Conservation (phyloP, 2,888 invertebrate species). For the Deladenus siricidicola region DNA sequence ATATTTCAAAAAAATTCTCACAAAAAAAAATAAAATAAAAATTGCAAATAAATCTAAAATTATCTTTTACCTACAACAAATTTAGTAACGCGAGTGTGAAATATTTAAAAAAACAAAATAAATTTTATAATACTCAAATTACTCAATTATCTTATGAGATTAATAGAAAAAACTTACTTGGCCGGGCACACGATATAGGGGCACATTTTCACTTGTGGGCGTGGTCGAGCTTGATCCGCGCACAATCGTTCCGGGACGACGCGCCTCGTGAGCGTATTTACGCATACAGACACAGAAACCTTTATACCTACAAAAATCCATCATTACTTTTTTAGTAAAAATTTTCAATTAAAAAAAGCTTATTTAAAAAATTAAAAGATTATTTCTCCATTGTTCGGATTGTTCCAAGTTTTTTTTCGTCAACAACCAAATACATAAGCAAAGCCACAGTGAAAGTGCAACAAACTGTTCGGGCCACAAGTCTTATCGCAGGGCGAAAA, state of each 20-base stretch:
- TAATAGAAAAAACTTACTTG: conserved; percentile 39
- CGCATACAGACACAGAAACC: conserved; percentile 45
- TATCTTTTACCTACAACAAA: too few relatives aligned
- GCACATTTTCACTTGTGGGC: conserved; percentile 35
- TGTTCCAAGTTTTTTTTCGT: too few relatives aligned
- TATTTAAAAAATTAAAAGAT: neutral
- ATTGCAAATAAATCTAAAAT: too few relatives aligned
- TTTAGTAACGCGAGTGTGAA: too few relatives aligned
- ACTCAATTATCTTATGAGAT: too few relatives aligned
- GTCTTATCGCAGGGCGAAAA: conserved; percentile 78
- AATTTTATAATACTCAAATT: too few relatives aligned
- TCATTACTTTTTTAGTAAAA: neutral
- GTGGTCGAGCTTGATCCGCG: conserved; percentile 41
- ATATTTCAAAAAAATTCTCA: too few relatives aligned
- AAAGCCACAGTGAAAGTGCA: too few relatives aligned
- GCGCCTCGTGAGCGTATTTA: conserved; percentile 36
- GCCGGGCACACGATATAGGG: conserved; percentile 42
- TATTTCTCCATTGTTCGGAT: conserved; percentile 19
- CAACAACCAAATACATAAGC: too few relatives aligned
- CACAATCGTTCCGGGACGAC: conserved; percentile 49
- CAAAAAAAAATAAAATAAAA: too few relatives aligned
- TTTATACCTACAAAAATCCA: conserved; percentile 23
- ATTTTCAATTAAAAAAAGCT: too few relatives aligned
- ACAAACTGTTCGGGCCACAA: conserved; percentile 64
- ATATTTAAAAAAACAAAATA: too few relatives aligned